These are phyloP conservation scores for Tapirus terrestris DNA, from an alignment of 2,113 vertebrate genomes.

Conservation along the genomic window DNA sequence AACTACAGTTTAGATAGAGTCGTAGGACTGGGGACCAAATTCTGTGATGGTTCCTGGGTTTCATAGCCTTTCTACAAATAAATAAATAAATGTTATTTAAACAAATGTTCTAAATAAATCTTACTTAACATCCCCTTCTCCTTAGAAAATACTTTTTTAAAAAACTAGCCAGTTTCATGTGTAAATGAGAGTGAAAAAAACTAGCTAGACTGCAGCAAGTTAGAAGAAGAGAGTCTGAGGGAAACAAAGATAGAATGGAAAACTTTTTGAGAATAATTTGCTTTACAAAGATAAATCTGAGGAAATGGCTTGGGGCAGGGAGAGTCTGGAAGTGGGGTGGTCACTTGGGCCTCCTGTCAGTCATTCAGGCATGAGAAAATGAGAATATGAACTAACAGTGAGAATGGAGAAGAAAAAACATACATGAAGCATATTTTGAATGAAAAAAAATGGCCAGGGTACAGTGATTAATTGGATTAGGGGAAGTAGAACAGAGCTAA, in stretches of 20 bases:
- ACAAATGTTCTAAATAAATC: neutral
- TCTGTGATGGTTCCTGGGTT: neutral
- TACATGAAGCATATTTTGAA: neutral
- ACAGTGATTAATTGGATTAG: neutral
- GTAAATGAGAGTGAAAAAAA: neutral
- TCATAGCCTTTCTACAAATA: neutral
- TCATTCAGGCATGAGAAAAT: neutral
- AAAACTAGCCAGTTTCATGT: neutral
- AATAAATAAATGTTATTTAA: conserved; percentile 22
- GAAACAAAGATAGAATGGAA: neutral
- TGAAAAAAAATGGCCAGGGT: neutral
- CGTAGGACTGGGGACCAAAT: neutral
- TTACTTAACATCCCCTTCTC: neutral
- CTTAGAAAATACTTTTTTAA: neutral
- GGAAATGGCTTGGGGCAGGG: neutral
- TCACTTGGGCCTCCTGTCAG: neutral
- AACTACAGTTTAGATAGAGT: neutral
- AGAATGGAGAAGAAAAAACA: neutral
- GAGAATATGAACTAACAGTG: neutral
- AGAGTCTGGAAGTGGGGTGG: neutral
- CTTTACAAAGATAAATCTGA: neutral
- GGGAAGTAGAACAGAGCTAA: neutral
- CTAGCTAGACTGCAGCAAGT: neutral
- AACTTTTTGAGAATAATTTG: neutral
- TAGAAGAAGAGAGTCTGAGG: neutral